Base-by-base conservation (phyloP, 2,888 invertebrate species). In the Diachrysia chrysitis region DNA sequence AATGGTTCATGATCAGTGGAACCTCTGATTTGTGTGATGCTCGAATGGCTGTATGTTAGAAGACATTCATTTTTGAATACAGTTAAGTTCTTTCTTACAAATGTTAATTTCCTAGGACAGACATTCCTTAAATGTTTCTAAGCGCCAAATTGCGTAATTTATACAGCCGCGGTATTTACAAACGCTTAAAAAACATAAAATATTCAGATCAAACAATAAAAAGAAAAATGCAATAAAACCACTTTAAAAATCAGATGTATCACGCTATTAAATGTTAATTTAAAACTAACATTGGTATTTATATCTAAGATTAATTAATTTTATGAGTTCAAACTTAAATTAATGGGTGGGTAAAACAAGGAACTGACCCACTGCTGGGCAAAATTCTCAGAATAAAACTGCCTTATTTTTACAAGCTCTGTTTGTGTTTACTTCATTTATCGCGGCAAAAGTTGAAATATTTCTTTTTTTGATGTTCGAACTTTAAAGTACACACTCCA, bases 281-380 rank as follows among this genome's bases (percentile, higher is more conserved):
- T 76, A 79, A 74, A 63, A 53, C 71, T 58, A 53, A 70, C 54
- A 57, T 58, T 61, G 23, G 59, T n/a, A n/a, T n/a, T n/a, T 71
- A 69, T 69, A 71, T 48, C 63, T 55, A 19, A 29, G 23, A 73
- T 66, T 67, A 76, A 74, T 81, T 71, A 64, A 51, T 63, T 78
- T 71, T 73, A 80, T 61, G 42, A 62, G 53, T 59, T 65, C 17
- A 54, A 19, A 9, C 58, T 62, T 63, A 71, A 70, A 66, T 16
- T 37, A 37, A 14, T 35, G 14, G 16, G 14, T 37, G 3, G 4
- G 37, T 37, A 37, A 16, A 16, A 37, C 16, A 29, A 29, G 16
- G 14, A 37, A 35, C 35, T 35, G 35, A 12, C 1, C 29, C 29
- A 29, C 29, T 29, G 29, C 7, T 29, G 29, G 29, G 29, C 29